Evolutionary conservation across 2,888 invertebrate species (phyloP), one percentile per base, ranked within the genome.

Genomic region (Merodon equestris): DNA sequence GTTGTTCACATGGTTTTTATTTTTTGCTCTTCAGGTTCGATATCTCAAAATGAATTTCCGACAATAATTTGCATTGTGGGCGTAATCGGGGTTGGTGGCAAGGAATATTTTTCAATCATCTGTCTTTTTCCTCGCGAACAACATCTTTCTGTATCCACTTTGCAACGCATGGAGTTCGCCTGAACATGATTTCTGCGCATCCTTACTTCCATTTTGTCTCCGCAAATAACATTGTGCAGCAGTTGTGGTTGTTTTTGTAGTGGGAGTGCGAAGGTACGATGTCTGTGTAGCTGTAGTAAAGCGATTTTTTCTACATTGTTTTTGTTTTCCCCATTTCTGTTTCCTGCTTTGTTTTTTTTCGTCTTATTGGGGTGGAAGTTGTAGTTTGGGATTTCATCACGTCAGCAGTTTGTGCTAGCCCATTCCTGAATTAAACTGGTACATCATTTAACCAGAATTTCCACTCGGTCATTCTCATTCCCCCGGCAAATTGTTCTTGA

Each of bases 341-440:
- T 68, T 27, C 53, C 61, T 51, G 60, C 48, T 53, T 44, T 36
- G 57, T 56, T 57, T 57, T 34, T 51, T 67, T 18, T 13, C 7
- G 36, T 61, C 53, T 63, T 54, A 36, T 63, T 40, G 58, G 72
- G 66, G 70, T 72, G 75, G 75, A 61, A 70, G 73, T 70, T 76
- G 56, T 77, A 57, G 74, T 71, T 66, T 51, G 61, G 61, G 66
- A 75, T 82, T 83, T 83, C 81, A 82, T 82, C 83, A 83, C 83
- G 82, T 83, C 83, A 83, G 83, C 83, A 82, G 82, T 83, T 83
- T 83, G 64, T 73, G 72, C 10, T 27, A 58, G 79, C 81, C 82
- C 83, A 81, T 73, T 77, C 82, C 81, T 15, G 45, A 19, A 53
- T 63, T 67, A 72, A 73, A 70, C 74, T 63, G 64, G 73, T 79